phyloP scores from a whole-genome alignment of 2,113 vertebrate genomes.

The Tursiops truncatus region DNA sequence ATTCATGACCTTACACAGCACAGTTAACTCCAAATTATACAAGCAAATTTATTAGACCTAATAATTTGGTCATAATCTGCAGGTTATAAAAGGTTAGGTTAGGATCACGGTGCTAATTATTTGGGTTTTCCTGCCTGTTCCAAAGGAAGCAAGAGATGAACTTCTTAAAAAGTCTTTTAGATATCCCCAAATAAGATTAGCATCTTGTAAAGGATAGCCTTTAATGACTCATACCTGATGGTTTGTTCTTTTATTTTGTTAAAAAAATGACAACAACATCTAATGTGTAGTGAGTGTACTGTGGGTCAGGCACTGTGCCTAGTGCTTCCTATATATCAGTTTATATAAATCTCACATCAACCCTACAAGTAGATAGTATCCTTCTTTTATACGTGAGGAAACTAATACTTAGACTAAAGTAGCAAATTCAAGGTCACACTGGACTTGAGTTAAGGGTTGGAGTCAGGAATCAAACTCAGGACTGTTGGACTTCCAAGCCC shows the following conservation, averaged over 20 bases:
- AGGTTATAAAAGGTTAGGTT: background rate
- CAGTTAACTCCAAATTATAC: background rate
- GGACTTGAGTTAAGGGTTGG: background rate
- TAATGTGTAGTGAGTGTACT: background rate
- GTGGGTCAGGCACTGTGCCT: background rate
- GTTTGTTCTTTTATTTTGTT: conserved; percentile 14
- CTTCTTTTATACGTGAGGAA: background rate
- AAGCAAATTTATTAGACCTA: background rate
- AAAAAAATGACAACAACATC: background rate
- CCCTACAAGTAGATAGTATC: background rate
- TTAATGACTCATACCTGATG: background rate
- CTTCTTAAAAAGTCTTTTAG: background rate
- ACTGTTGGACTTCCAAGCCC: background rate
- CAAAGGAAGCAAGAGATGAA: conserved; percentile 21
- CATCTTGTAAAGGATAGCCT: background rate
- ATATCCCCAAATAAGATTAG: background rate
- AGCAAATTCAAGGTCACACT: background rate
- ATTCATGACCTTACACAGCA: conserved; percentile 8
- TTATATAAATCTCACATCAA: background rate
- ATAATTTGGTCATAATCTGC: background rate
- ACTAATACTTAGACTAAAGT: background rate
- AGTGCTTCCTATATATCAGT: background rate
- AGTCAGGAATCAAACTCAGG: background rate
- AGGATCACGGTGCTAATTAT: background rate
- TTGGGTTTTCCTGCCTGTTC: background rate